Evolutionary conservation across 1,140 invertebrate species (phyloP).

Genomic region (Hirudo medicinalis): DNA sequence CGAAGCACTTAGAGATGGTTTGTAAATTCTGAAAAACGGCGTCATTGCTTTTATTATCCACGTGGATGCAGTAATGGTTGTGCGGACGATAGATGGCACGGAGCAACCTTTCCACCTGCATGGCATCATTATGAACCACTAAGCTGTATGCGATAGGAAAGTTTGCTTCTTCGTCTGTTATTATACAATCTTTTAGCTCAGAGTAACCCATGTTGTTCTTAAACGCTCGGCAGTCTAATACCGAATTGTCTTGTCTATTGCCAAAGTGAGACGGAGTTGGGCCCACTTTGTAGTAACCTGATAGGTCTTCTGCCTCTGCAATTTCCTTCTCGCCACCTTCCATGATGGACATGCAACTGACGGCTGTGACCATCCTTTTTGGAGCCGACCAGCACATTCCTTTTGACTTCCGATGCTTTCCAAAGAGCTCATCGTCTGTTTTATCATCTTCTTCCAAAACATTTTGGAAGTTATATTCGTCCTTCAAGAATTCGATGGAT

Average conservation of each 20-base stretch:
- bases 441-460: no score
- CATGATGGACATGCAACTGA: constrained; percentile 15
- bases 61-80: constrained; percentile 35
- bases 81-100: constrained; percentile 31
- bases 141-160: constrained; percentile 21
- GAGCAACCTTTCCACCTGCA: constrained; percentile 28
- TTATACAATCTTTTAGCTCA: neutral
- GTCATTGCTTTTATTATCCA: constrained; percentile 27
- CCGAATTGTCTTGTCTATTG: no score
- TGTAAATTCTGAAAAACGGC: constrained; percentile 24
- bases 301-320: neutral
- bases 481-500: no score
- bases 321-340: constrained; percentile 7
- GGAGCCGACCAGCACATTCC: neutral
- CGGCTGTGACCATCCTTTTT: constrained; percentile 2
- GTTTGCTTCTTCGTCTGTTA: constrained; percentile 13
- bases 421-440: no score
- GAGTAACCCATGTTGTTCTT: neutral
- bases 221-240: neutral
- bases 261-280: no score
- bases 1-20: constrained; percentile 29
- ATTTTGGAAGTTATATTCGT: no score
- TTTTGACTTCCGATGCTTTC: neutral
- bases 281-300: no score
- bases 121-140: constrained; percentile 10